Evolutionary conservation across 2,888 invertebrate species (phyloP), one percentile per base, ranked within the genome.

Genomic region (Hemistola chrysoprasaria): DNA sequence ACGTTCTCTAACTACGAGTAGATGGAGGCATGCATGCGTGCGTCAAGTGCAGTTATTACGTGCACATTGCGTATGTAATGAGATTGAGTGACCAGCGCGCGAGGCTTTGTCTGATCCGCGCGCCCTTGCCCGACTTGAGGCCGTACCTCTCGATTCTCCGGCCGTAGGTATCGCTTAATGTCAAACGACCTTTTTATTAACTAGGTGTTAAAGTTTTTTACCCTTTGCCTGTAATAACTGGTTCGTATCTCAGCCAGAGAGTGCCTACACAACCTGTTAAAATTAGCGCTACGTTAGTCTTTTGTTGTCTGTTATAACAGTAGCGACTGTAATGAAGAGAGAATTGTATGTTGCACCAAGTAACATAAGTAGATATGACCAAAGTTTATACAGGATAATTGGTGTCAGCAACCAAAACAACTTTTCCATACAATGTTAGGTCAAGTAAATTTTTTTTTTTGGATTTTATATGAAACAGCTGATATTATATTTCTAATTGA

Each of bases 41-140:
- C 11, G 28, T 25, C 22, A 11, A 35, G 22, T 29, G 11, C 20
- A 27, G 8, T 39, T 44, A 55, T 58, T 62, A 59, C 54, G 56
- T 59, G 51, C 49, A 45, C 39, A 53, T 55, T 62, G 53, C 52
- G 54, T 53, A 52, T 52, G 47, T 51, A 56, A 53, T 56, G 42
- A n/a, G n/a, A 16, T 16, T 16, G 4, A 36, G 46, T 44, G 50
- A 51, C 40, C 51, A 57, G 42, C 32, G 40, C 34, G 23, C 47
- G 35, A 44, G 40, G 58, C 57, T 62, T 63, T 65, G 65, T 65
- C 55, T 50, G 49, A 53, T 37, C 36, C 48, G 59, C 47, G 55
- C 65, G 78, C 77, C 78, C 80, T 80, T 81, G 81, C 62, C 56
- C 64, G 67, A 61, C 56, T 70, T 72, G 64, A 79, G 79, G 74